phyloP scores from a whole-genome alignment of 2,797 vertebrate species.

The Chaetophractus vellerosus region DNA sequence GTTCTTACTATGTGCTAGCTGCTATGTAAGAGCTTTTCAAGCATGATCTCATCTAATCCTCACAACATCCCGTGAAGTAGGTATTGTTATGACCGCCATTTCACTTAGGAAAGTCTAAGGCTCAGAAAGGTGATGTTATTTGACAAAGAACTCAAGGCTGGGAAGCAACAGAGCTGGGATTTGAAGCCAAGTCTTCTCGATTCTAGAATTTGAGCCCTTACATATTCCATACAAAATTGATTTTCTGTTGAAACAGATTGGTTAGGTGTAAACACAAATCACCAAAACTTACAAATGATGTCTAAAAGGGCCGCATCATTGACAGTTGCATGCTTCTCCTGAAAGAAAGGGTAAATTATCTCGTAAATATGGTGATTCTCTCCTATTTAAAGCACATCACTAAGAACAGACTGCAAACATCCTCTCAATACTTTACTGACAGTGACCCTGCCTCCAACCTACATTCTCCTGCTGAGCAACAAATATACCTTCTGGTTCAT shows the following conservation, averaged over 20 bases:
- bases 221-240: background rate
- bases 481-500: background rate
- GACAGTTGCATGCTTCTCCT: conserved; percentile 91
- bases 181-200: background rate
- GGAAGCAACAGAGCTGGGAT: background rate
- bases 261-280: background rate
- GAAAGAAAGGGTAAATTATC: conserved; percentile 74
- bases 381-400: background rate
- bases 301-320: conserved; percentile 94
- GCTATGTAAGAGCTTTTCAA: background rate
- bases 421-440: background rate
- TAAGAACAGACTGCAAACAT: background rate
- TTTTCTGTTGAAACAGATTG: background rate
- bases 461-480: background rate
- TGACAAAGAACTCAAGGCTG: background rate
- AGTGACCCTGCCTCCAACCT: background rate
- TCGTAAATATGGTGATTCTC: background rate
- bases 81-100: background rate
- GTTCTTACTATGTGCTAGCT: background rate
- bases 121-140: background rate
- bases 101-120: background rate
- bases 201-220: background rate
- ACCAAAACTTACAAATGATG: conserved; percentile 94
- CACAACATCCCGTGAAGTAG: background rate
- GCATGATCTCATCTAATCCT: background rate